A percentile compares a stretch with the other conserved stretches of the same genome.
Conservation (phyloP, 2,888 invertebrate species). For the Chymomyza procnemis region DNA sequence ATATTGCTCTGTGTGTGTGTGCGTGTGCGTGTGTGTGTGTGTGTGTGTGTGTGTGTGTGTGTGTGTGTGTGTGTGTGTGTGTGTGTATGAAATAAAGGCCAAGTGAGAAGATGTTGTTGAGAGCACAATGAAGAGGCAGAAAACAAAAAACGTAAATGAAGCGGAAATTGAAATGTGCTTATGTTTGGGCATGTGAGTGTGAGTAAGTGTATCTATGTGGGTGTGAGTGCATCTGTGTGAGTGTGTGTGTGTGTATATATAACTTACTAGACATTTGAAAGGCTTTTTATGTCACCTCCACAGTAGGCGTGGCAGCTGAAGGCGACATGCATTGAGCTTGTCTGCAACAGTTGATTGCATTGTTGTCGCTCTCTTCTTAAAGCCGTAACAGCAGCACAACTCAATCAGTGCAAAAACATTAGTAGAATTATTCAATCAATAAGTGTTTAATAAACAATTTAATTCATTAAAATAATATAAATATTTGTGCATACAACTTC, state of each 20-base stretch:
- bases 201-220: background rate
- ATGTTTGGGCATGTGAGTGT: slow-evolving; percentile 8
- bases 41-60: background rate
- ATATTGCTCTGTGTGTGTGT: background rate
- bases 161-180: slow-evolving; percentile 64
- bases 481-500: too few species aligned
- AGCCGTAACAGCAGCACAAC: background rate
- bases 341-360: background rate
- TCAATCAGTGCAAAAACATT: background rate
- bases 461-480: too few species aligned
- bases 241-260: slow-evolving; percentile 24
- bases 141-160: slow-evolving; percentile 50
- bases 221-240: background rate
- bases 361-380: background rate
- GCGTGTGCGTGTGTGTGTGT: background rate
- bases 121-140: slow-evolving; percentile 27
- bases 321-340: background rate
- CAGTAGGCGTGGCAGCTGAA: background rate
- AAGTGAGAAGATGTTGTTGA: slow-evolving; percentile 29
- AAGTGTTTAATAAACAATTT: too few species aligned
- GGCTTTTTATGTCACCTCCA: slow-evolving; percentile 53
- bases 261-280: slow-evolving; percentile 57
- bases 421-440: too few species aligned
- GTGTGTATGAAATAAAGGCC: background rate
- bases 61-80: background rate